Evolutionary conservation across 2,113 vertebrate species (phyloP).

Genomic region (Ciconia boyciana): DNA sequence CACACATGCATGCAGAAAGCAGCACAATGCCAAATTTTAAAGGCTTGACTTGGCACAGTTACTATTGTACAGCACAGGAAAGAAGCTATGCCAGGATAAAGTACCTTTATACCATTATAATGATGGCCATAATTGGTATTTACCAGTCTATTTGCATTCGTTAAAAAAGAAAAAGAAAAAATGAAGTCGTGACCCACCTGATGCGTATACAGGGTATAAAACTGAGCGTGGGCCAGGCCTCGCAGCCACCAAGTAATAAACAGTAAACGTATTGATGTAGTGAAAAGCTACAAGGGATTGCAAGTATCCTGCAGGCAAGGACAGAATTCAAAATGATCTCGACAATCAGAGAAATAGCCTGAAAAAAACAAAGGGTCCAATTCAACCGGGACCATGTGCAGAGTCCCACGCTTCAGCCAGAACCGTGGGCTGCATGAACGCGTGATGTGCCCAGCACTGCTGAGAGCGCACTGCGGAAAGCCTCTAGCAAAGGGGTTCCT

Average conservation of each 20-base stretch:
- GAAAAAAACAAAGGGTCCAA: constrained; percentile 48
- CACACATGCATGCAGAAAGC: background rate
- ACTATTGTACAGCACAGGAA: background rate
- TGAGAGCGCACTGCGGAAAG: background rate
- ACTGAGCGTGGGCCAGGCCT: constrained; percentile 23
- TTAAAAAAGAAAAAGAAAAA: background rate
- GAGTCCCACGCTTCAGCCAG: background rate
- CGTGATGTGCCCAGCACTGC: background rate
- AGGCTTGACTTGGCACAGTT: constrained; percentile 10
- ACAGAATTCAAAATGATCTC: constrained; percentile 59
- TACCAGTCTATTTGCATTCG: background rate
- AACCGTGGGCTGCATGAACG: background rate
- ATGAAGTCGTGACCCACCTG: background rate
- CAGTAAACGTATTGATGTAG: constrained; percentile 61
- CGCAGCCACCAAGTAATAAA: constrained; percentile 41
- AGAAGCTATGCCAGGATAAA: constrained; percentile 8
- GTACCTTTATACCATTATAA: background rate
- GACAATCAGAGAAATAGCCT: constrained; percentile 39
- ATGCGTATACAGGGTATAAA: background rate
- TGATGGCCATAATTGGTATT: background rate
- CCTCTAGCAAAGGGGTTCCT: background rate
- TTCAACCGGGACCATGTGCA: constrained; percentile 38
- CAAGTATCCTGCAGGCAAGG: constrained; percentile 53
- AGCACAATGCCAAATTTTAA: constrained; percentile 12
- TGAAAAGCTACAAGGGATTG: constrained; percentile 58